Conservation (phyloP, 2,888 invertebrate genomes). For the Clusia tigrina region DNA sequence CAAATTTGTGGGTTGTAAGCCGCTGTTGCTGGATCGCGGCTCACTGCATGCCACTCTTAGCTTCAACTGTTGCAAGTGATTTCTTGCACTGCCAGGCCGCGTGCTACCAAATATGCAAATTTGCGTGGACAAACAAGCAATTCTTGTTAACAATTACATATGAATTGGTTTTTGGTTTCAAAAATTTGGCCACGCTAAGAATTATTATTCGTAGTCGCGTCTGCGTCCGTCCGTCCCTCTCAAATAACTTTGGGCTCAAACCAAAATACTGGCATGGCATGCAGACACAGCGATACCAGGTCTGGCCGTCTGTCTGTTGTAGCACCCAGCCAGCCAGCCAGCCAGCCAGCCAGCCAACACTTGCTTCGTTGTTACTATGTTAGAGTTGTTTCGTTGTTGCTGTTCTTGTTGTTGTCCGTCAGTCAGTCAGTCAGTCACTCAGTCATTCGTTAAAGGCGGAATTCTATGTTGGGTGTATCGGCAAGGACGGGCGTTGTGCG, state of each 20-base stretch:
- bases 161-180: background rate
- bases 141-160: slow-evolving; percentile 8
- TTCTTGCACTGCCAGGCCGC: background rate
- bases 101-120: slow-evolving; percentile 24
- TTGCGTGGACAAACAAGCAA: slow-evolving; percentile 19
- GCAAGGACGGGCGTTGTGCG: slow-evolving; percentile 56
- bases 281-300: no score
- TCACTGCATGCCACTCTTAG: background rate
- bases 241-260: no score
- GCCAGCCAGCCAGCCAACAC: slow-evolving; percentile 43
- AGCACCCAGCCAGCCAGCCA: slow-evolving; percentile 35
- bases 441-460: background rate
- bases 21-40: background rate
- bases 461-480: slow-evolving; percentile 44
- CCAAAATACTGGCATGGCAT: no score
- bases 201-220: no score
- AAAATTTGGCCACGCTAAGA: no score
- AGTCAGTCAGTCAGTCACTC: background rate
- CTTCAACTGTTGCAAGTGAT: background rate
- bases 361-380: slow-evolving; percentile 48
- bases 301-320: no score
- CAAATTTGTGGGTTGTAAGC: slow-evolving; percentile 3
- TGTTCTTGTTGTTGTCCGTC: background rate
- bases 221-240: no score
- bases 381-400: background rate